Evolutionary conservation across 2,888 invertebrate species (phyloP), one percentile per base, ranked within the genome.

Genomic region (Trissonchulus sp.): DNA sequence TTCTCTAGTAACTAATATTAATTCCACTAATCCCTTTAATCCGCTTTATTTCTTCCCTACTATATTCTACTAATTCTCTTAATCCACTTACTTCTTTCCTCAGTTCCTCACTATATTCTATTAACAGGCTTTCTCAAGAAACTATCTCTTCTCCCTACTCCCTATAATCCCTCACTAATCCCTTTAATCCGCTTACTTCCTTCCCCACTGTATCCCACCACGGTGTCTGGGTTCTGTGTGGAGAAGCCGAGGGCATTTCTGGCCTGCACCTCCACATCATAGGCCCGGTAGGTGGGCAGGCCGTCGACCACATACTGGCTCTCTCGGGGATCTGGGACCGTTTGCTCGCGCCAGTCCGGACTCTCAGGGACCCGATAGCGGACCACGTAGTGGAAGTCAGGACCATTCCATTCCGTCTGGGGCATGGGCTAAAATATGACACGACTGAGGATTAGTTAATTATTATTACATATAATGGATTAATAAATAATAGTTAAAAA

Each of bases 391-490:
- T 91, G 90, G 87, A 98, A 97, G 62, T 90, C 90, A 0, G 93
- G 93, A 0, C 91, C 97, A 87, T 96, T 94, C 86, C 96, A 95
- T 82, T 97, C 94, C 80, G 95, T 92, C 85, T 92, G 90, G 0
- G 94, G 91, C 94, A 97, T 96, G 79, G 91, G 90, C 90, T 91
- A 83, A 38, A 84, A 83, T 36, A 35, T 60, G n/a, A n/a, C n/a
- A n/a, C n/a, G n/a, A n/a, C n/a, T n/a, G n/a, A n/a, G n/a, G n/a
- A n/a, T n/a, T n/a, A n/a, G n/a, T n/a, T n/a, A n/a, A n/a, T n/a
- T n/a, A n/a, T n/a, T n/a, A n/a, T n/a, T n/a, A n/a, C n/a, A n/a
- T n/a, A n/a, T n/a, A n/a, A n/a, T n/a, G n/a, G n/a, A n/a, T n/a
- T n/a, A n/a, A n/a, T n/a, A n/a, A n/a, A 73, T 62, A 73, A 74